Base-by-base conservation (phyloP, 2,797 vertebrate species). In the Chaetodon trifasciatus region DNA sequence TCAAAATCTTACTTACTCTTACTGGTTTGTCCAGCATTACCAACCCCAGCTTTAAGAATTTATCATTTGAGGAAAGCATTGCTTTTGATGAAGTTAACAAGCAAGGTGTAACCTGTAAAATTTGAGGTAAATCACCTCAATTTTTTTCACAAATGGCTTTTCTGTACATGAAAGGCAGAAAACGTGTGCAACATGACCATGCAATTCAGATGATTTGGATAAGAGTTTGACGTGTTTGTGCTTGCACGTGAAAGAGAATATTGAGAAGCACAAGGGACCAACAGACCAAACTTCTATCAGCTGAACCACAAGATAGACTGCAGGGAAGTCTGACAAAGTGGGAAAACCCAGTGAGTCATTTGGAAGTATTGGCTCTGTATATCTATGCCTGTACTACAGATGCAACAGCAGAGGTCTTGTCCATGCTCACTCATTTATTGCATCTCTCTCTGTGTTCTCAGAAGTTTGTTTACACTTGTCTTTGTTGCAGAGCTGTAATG, bases 391-490 rank as follows among this genome's bases (percentile, higher is more conserved):
- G 42, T 39, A 39, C 19, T 64, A 32, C 57, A 74, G n/a, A 64
- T 68, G 32, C 42, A 32, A 32, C 42, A 9, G 40, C 23, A 46
- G 19, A 63, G 24, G 6, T 44, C 37, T 60, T 19, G 10, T 57
- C 74, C 3, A 47, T 58, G n/a, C 24, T 32, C 12, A 5, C 28
- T 49, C 21, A 32, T 57, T 42, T 58, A 75, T 69, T 60, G 32
- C 56, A 35, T 74, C 39, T 47, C 49, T 76, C 32, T 64, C 15
- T 50, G 39, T 70, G 39, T 68, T 79, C 50, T 42, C 24, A 61
- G 42, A 79, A 49, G 65, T 74, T 68, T 77, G 58, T 78, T 86
- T 74, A 77, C 70, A 78, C 62, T 79, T 63, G 56, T 61, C 19
- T 2, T 80, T 40, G 47, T 67, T 60, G 23, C 44, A 46, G 24